Percentiles rank a stretch among this genome's conserved stretches.
Conservation (phyloP, 2,797 vertebrate genomes). For the Myotis daubentonii region DNA sequence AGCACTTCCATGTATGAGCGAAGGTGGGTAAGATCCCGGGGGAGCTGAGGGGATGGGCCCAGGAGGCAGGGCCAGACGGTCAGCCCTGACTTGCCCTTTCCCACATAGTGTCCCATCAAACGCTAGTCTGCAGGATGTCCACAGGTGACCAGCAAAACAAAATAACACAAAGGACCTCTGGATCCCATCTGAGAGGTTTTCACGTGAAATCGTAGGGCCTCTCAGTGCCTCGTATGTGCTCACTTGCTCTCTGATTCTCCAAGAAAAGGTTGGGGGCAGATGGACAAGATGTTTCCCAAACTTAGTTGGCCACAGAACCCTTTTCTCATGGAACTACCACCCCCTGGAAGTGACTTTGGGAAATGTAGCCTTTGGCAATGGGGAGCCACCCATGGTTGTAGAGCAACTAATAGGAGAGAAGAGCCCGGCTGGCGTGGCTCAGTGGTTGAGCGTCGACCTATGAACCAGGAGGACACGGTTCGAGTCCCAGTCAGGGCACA, state of each 20-base stretch:
- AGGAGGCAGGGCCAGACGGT: background rate
- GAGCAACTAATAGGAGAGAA: background rate
- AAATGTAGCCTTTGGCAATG: background rate
- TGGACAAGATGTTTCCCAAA: background rate
- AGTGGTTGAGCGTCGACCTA: no score
- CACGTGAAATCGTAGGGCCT: background rate
- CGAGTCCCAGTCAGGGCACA: no score
- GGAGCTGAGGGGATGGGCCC: background rate
- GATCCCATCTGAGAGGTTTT: background rate
- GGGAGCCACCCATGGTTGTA: background rate
- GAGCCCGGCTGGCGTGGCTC: no score
- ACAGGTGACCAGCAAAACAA: background rate
- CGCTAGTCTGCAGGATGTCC: rapidly evolving
- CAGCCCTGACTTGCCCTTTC: background rate
- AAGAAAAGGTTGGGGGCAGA: background rate
- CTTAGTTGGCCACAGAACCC: background rate
- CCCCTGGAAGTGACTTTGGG: background rate
- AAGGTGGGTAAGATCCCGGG: background rate
- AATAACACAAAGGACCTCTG: background rate
- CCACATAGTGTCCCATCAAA: rapidly evolving
- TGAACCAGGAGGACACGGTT: no score
- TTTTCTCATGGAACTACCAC: background rate
- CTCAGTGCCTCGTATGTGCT: background rate
- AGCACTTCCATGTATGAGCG: background rate
- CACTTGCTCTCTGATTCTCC: background rate